These are phyloP conservation scores for Parnassius mnemosyne DNA, from an alignment of 2,888 invertebrate species.

Conservation along the genomic window DNA sequence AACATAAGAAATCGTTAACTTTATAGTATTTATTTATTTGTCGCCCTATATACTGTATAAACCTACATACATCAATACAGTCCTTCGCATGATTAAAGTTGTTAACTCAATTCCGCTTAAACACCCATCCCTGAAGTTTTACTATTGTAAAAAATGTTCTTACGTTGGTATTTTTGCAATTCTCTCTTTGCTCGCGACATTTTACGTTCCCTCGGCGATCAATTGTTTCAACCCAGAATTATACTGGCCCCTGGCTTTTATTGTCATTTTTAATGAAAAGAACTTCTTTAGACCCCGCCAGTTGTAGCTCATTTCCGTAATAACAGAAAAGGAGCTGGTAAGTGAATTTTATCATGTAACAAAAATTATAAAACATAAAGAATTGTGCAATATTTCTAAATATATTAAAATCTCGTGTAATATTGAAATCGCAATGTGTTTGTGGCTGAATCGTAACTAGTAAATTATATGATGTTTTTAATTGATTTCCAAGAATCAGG, in stretches of 20 bases:
- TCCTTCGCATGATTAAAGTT: slow-evolving; percentile 9
- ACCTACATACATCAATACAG: no score
- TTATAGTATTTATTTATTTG: no score
- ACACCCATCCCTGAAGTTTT: slow-evolving; percentile 28
- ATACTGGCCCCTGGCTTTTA: slow-evolving; percentile 32
- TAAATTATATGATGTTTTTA: no score
- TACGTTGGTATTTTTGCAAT: slow-evolving; percentile 40
- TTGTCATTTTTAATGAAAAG: slow-evolving; percentile 45
- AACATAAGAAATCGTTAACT: no score
- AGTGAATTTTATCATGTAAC: no score
- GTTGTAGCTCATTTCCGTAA: slow-evolving; percentile 27
- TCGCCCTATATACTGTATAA: no score
- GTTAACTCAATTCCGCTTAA: slow-evolving; percentile 15
- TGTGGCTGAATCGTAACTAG: no score
- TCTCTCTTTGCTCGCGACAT: slow-evolving; percentile 33
- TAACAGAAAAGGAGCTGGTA: slow-evolving; percentile 19
- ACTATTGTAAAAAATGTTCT: slow-evolving; percentile 39
- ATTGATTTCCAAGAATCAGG: no score
- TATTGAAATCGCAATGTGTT: no score
- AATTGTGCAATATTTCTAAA: no score
- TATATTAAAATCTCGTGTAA: no score
- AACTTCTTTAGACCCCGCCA: slow-evolving; percentile 27
- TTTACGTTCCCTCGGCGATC: slow-evolving; percentile 44
- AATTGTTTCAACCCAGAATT: slow-evolving; percentile 41
- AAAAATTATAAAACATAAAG: no score